A percentile compares a stretch with the other conserved stretches of the same genome.
Evolutionary conservation across 92 coral and sea anemone species (phyloP).

Genomic region (Parazoanthus atlanticus): DNA sequence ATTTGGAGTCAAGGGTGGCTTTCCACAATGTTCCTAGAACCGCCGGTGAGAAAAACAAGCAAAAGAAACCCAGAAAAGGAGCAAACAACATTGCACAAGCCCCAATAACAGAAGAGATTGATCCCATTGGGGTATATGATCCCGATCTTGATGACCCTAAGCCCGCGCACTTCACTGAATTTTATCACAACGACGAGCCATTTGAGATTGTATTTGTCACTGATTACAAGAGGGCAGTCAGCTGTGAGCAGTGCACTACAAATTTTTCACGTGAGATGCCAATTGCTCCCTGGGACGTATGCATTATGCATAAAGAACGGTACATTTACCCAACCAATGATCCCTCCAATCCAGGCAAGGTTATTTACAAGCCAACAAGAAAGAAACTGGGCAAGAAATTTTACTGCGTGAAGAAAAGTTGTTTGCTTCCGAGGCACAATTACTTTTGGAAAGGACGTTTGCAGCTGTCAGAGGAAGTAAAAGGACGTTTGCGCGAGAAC

Average conservation of each 20-base stretch:
- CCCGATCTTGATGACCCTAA: constrained; percentile 48
- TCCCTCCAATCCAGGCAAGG: neutral
- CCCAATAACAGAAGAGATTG: neutral
- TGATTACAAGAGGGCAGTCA: constrained; percentile 37
- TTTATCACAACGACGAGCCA: constrained; percentile 52
- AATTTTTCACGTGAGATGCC: constrained; percentile 40
- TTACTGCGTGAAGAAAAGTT: constrained; percentile 53
- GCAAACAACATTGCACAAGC: constrained; percentile 32
- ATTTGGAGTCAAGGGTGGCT: constrained; percentile 31
- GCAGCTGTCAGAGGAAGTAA: constrained; percentile 14
- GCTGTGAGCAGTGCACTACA: constrained; percentile 45
- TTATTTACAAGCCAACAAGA: neutral
- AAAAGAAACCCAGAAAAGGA: constrained; percentile 34
- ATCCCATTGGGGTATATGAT: constrained; percentile 26
- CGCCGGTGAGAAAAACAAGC: constrained; percentile 32
- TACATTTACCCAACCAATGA: constrained; percentile 22
- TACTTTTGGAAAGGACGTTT: constrained; percentile 26
- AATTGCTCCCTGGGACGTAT: constrained; percentile 49
- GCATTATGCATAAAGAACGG: constrained; percentile 44
- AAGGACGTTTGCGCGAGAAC: constrained; percentile 33
- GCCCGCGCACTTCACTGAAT: constrained; percentile 32
- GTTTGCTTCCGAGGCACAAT: constrained; percentile 46
- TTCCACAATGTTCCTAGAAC: constrained; percentile 22
- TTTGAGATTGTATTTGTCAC: constrained; percentile 39
- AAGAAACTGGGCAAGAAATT: neutral